Conservation (phyloP, 2,888 invertebrate genomes). For the Oscheius myriophilus region DNA sequence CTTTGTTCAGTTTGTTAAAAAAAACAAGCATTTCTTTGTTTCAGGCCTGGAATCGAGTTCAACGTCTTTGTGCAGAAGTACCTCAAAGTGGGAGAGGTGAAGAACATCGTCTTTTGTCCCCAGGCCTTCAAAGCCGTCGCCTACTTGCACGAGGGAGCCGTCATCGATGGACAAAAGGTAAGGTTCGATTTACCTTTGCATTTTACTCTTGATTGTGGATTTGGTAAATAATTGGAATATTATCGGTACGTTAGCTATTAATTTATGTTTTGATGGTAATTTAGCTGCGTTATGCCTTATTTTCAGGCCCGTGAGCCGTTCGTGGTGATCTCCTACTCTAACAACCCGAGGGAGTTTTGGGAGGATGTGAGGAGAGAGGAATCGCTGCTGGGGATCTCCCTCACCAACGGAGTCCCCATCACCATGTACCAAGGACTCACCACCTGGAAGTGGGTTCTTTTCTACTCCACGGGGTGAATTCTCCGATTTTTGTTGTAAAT, state of each 20-base stretch:
- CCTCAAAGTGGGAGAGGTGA: conserved; percentile 51
- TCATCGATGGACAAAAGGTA: conserved; percentile 43
- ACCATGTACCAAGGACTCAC: conserved; percentile 50
- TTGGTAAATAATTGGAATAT: not conserved
- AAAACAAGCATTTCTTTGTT: conserved; percentile 13
- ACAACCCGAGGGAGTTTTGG: conserved; percentile 53
- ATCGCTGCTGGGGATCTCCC: conserved; percentile 47
- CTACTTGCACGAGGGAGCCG: conserved; percentile 51
- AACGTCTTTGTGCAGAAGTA: conserved; percentile 46
- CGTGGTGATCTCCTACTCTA: conserved; percentile 44
- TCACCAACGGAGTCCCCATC: conserved; percentile 51
- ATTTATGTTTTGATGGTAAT: not conserved
- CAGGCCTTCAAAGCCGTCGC: conserved; percentile 48
- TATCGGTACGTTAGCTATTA: not conserved
- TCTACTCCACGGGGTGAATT: conserved; percentile 1
- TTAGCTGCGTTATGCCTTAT: not conserved
- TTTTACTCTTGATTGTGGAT: not conserved
- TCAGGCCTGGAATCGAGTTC: conserved; percentile 46
- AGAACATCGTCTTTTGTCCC: conserved; percentile 48
- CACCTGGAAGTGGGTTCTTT: conserved; percentile 18
- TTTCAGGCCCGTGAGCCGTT: conserved; percentile 15
- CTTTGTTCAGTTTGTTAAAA: not conserved
- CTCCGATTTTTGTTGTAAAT: not conserved
- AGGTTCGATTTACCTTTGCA: not conserved
- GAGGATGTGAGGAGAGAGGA: conserved; percentile 55